These are phyloP conservation scores for Phoxinus phoxinus DNA, from an alignment of 2,113 vertebrate species.

Conservation along the genomic window DNA sequence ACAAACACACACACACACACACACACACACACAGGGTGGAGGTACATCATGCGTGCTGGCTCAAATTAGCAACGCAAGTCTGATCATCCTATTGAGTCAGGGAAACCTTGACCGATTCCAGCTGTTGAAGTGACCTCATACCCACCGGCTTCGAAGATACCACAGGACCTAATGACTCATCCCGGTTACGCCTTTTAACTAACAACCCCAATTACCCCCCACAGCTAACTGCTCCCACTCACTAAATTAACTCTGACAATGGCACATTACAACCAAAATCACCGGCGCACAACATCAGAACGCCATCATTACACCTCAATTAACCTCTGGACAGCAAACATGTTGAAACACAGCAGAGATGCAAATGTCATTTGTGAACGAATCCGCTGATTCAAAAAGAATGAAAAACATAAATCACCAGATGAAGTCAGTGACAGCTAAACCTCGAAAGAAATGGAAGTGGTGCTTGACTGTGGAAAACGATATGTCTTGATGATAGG, in stretches of 20 bases:
- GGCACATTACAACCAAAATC: conserved; percentile 28
- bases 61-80: background rate
- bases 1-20: too few species aligned
- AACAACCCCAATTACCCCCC: conserved; percentile 28
- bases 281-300: background rate
- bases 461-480: background rate
- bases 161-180: conserved; percentile 26
- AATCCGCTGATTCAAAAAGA: background rate
- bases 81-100: background rate
- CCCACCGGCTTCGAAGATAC: background rate
- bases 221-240: conserved; percentile 12
- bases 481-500: too few species aligned
- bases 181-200: conserved; percentile 10
- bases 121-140: conserved; percentile 25
- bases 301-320: background rate
- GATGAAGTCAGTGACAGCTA: background rate
- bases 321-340: conserved; percentile 17
- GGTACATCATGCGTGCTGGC: background rate
- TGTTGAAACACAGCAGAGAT: conserved; percentile 13
- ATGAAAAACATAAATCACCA: background rate
- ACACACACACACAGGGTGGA: background rate
- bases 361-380: background rate
- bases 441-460: background rate
- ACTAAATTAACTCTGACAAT: conserved; percentile 22
- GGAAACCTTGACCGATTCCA: conserved; percentile 27